Evolutionary conservation across 1,140 invertebrate genomes (phyloP), one percentile per base, ranked within the genome.

Genomic region (Periplaneta americana): DNA sequence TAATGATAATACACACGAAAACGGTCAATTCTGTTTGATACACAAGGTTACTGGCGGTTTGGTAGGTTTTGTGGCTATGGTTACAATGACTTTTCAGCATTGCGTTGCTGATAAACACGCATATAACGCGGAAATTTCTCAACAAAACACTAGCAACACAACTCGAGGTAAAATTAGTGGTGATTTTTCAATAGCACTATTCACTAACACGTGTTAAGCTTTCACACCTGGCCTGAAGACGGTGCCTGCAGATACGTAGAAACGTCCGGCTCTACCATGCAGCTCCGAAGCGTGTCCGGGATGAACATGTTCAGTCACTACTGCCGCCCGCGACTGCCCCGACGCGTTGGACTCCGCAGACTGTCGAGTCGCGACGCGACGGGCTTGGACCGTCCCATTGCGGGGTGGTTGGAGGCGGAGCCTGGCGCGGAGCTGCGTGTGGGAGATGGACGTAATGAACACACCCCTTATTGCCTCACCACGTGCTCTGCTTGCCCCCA

Each of bases 211-310:
- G 28, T 66, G 11, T n/a, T 66, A 0, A 66, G 22, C 22, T 57
- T 13, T n/a, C 79, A 89, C 90, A 94, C 94, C 93, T 95, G 94
- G 91, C 93, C 93, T 87, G 93, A 93, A 88, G 93, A 94, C 89
- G 94, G 93, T 88, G 93, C 93, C 89, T 95, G 94, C 86, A 94
- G 92, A 89, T 94, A 95, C 86, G 93, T 93, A 87, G 93, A 94
- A 86, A 95, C 93, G 93, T 95, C 94, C 89, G 93, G 93, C 91
- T 94, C 93, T 91, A 95, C 93, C 94, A 94, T 95, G 91, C 93
- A 94, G 92, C 93, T 94, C 89, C 93, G 92, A 86, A 94, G 89
- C 85, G 93, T 92, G 86, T 95, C 94, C 87, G 93, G 93, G 91
- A 94, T 94, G 89, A 94, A 94, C 93, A 95, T 95, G 90, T 91